Base-by-base conservation (phyloP, 2,113 vertebrate genomes). In the Syngnathus floridae region DNA sequence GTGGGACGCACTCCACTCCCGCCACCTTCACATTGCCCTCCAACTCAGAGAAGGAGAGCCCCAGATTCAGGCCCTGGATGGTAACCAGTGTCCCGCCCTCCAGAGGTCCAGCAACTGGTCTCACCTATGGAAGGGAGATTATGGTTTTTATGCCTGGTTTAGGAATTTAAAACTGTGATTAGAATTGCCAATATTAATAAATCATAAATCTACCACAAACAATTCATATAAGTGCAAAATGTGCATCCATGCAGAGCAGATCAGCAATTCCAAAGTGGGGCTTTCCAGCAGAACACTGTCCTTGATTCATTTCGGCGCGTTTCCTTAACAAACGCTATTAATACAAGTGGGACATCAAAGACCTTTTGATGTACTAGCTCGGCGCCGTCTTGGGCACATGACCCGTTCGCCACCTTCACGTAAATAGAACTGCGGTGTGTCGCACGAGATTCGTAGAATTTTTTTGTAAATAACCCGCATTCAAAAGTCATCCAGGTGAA, bases 71-170 rank as follows among this genome's bases (percentile, higher is more conserved):
- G 0, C 96, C 96, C 0, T 91, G 95, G 84, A 97, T 95, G 55
- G 95, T 98, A 78, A 98, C 94, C 65, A 91, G 88, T 0, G 96
- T 98, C 4, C 96, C 96, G 57, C 96, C 96, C 75, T 97, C 94
- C 0, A 92, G 88, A 9, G 96, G 96, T 6, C 96, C 96, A 0
- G 95, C 93, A 72, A 94, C 88, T 0, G 96, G 97, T 78, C 92
- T 90, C 80, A 98, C 94, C 96, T 98, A 61, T 2, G 68, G 1
- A 40, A 5, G 17, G 74, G 68, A 22, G 8, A 76, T 1, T 37
- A 21, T 3, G 36, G 65, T 26, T 37, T 0, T 1, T 40, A 19
- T 6, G 1, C 14, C 11, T n/a, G 31, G 57, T 56, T 2, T 66
- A 41, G 3, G 26, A 22, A 26, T 59, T 58, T 7, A 59, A 59